Conservation (phyloP, 2,888 invertebrate species). For the Mylabris sibirica region DNA sequence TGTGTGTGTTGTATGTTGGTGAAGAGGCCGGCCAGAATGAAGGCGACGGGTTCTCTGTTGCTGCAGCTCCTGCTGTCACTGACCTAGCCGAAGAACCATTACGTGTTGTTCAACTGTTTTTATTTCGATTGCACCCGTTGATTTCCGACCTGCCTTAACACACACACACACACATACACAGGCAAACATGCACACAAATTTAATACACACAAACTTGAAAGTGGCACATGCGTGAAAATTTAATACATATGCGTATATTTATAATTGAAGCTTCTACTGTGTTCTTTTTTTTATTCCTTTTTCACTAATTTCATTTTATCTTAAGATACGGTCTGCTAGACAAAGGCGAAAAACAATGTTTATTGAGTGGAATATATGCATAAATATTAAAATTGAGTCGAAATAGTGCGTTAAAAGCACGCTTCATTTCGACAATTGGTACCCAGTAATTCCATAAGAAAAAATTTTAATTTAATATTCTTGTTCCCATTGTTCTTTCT, state of each 20-base stretch:
- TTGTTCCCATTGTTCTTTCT: too few relatives aligned
- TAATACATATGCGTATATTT: constrained; percentile 54
- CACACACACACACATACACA: constrained; percentile 24
- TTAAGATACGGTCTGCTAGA: constrained; percentile 54
- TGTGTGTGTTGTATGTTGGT: constrained; percentile 6
- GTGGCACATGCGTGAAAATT: constrained; percentile 58
- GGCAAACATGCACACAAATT: neutral
- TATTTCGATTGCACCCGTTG: constrained; percentile 53
- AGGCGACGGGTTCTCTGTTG: constrained; percentile 29
- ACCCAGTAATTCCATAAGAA: too few relatives aligned
- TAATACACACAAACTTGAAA: constrained; percentile 40
- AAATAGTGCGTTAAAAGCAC: neutral
- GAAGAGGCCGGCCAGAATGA: constrained; percentile 30
- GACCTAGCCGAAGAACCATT: constrained; percentile 50
- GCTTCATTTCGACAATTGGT: neutral
- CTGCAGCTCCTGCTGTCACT: constrained; percentile 38
- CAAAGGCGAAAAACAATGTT: neutral
- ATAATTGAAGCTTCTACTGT: constrained; percentile 51
- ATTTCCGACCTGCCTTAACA: constrained; percentile 56
- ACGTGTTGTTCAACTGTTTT: constrained; percentile 54
- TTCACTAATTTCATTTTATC: constrained; percentile 53
- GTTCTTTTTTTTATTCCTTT: too few relatives aligned
- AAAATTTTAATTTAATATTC: too few relatives aligned
- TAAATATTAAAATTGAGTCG: neutral
- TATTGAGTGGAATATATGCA: neutral